phyloP scores from a whole-genome alignment of 2,888 invertebrate species.

The Trissoscelio sp. region DNA sequence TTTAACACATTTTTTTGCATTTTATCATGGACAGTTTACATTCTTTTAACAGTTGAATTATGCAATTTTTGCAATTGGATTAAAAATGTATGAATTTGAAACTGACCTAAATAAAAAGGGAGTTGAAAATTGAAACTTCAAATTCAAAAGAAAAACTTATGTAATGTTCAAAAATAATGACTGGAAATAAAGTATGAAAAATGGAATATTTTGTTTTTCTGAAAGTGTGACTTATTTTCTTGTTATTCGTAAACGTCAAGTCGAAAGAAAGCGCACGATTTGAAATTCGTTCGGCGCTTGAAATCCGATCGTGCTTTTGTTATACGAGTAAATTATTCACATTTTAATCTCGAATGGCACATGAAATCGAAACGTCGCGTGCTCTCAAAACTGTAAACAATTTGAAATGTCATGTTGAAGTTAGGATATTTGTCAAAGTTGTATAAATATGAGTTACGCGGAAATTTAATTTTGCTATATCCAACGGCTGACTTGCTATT shows the following conservation, averaged over 20 bases:
- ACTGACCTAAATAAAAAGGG: too few species aligned
- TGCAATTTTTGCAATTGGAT: too few species aligned
- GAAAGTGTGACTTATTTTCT: not conserved
- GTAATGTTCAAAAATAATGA: too few species aligned
- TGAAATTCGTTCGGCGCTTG: not conserved
- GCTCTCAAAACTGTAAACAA: slow-evolving; percentile 39
- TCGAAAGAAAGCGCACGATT: not conserved
- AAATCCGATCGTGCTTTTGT: slow-evolving; percentile 25
- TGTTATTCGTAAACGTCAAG: not conserved
- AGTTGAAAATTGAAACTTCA: too few species aligned
- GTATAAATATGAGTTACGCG: slow-evolving; percentile 33
- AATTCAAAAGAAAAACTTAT: too few species aligned
- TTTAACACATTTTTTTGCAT: too few species aligned
- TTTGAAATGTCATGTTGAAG: slow-evolving; percentile 32
- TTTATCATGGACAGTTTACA: too few species aligned
- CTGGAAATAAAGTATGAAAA: too few species aligned
- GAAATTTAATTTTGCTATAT: slow-evolving; percentile 25
- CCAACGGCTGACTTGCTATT: slow-evolving; percentile 41
- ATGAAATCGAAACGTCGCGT: slow-evolving; percentile 27
- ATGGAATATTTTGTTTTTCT: too few species aligned
- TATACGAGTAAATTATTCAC: slow-evolving; percentile 28
- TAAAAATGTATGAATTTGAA: too few species aligned
- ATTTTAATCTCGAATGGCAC: slow-evolving; percentile 39
- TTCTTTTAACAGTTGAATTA: too few species aligned
- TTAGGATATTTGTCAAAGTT: slow-evolving; percentile 38